Evolutionary conservation across 2,113 vertebrate species (phyloP), one percentile per base, ranked within the genome.

Genomic region (Miniopterus natalensis): DNA sequence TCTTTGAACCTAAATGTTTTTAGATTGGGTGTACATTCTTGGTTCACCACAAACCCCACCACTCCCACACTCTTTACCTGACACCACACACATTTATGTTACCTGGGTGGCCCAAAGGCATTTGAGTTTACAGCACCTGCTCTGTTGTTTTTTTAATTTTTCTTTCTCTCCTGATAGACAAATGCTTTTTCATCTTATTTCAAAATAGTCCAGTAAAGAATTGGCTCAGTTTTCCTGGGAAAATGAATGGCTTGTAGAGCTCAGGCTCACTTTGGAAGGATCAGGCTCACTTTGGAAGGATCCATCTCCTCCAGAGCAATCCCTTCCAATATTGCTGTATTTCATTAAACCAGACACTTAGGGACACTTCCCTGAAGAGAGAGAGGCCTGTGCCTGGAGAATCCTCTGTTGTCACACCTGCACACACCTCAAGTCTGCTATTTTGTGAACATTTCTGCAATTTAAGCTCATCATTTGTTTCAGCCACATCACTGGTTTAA

Each of bases 111-210:
- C 29, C 42, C 27, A 47, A 55, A 89, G 40, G 6, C 68, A 18
- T 81, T 40, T 36, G 36, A 71, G 13, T 81, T 86, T 47, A 15
- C 55, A 86, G 8, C n/a, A 45, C 68, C 21, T 73, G 36, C 31
- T 79, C 6, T 40, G 3, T 3, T 84, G 13, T 71, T 80, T 42
- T 92, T 20, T 31, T n/a, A 51, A 17, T 57, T 45, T 63, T 51
- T 15, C 63, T 31, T 61, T n/a, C 11, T 10, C 9, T 23, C 31
- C 36, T n/a, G 14, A 55, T 61, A 78, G 12, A 40, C 73, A 88
- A 70, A 86, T 57, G n/a, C 45, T 57, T 91, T 88, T 84, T 84
- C 3, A 23, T 84, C 61, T 79, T 68, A 42, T 70, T 94, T 88
- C 25, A 59, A 59, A 90, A 70, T 63, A 29, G 13, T n/a, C 42